Evolutionary conservation across 2,113 vertebrate genomes (phyloP), one percentile per base, ranked within the genome.

Genomic region (Gorsachius goisagi): DNA sequence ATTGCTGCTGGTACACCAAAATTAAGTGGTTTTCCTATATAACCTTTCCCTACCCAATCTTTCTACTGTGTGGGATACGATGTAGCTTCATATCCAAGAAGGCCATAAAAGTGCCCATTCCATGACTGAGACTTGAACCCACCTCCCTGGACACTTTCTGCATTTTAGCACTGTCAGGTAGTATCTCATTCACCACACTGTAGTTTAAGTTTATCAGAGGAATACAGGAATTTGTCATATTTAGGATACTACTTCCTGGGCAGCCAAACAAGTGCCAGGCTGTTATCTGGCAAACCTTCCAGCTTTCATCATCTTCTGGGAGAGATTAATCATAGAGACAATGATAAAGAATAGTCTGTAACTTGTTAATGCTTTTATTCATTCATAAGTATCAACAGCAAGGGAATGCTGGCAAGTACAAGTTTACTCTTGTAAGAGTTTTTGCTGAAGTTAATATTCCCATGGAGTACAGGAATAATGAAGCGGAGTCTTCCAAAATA

Each of bases 301-400:
- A 92, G 45, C 39, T 94, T 90, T 93, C 15, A 4, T 84, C 90
- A 93, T 67, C 73, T 96, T 89, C 93, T 96, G 86, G 87, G 58
- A 71, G 67, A 93, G 78, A 73, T 89, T 93, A 85, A 78, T 44
- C 1, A 0, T 12, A 58, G 8, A 44, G 5, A 41, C 27, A 63
- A 56, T 26, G 13, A 49, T 23, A 59, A 86, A 95, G 45, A 77
- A 52, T 47, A 78, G 39, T 52, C 35, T 87, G 44, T 60, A 66
- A 37, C 17, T 90, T 88, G 18, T 13, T 93, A 53, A 67, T 80
- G 47, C 12, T 93, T 86, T 82, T 75, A 52, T 73, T 47, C 21
- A 58, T 58, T 63, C 3, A 0, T 78, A 73, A 77, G 18, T 30
- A 85, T 58, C 35, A 64, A 37, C 22, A 85, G 53, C 33, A 85